Percentiles rank a stretch among this genome's conserved stretches.
Evolutionary conservation across 2,888 invertebrate species (phyloP).

Genomic region (Pachymerium ferrugineum): DNA sequence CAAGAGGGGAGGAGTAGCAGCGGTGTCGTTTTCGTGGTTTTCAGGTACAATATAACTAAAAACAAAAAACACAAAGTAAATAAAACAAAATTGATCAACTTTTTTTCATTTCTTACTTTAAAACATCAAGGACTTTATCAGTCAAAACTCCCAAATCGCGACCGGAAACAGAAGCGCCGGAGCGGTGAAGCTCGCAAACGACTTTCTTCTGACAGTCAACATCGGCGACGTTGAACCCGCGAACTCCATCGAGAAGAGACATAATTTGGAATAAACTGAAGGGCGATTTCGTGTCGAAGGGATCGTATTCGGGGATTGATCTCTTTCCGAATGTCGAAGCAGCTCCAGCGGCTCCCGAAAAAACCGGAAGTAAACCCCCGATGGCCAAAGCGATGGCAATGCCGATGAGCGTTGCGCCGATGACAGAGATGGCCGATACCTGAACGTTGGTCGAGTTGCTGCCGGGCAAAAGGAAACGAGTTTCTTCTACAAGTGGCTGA

Average conservation of each 20-base stretch:
- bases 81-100: background rate
- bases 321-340: slow-evolving; percentile 8
- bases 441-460: background rate
- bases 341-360: slow-evolving; percentile 25
- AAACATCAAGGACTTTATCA: slow-evolving; percentile 34
- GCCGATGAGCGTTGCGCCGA: slow-evolving; percentile 33
- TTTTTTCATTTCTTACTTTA: too few relatives aligned
- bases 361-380: slow-evolving; percentile 30
- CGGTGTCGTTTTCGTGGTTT: too few relatives aligned
- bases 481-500: background rate
- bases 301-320: slow-evolving; percentile 29
- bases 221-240: slow-evolving; percentile 35
- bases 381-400: slow-evolving; percentile 32
- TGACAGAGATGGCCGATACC: slow-evolving; percentile 31
- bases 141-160: slow-evolving; percentile 30
- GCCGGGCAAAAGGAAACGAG: slow-evolving; percentile 23
- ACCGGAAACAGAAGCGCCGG: slow-evolving; percentile 17
- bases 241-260: background rate
- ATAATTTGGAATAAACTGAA: background rate
- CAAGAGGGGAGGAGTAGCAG: slow-evolving; percentile 21
- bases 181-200: slow-evolving; percentile 37
- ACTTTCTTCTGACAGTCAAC: slow-evolving; percentile 36
- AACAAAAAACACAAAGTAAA: background rate
- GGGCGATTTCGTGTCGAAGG: background rate
- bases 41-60: too few relatives aligned